These are phyloP conservation scores for Nannoperca australis DNA, from an alignment of 2,797 vertebrate genomes.

Conservation along the genomic window DNA sequence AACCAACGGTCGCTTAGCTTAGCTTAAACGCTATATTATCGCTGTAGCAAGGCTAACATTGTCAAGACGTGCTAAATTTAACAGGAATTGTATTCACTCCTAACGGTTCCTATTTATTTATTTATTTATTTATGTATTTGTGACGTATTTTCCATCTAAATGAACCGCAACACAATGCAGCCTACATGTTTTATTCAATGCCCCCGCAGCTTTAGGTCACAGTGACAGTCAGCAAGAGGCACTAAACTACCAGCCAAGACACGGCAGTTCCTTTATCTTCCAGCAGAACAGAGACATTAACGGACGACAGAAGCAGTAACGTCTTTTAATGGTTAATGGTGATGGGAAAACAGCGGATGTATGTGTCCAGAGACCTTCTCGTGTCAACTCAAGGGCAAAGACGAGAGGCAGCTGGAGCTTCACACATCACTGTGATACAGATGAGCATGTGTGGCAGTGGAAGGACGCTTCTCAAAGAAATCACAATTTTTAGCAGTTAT, in stretches of 20 bases:
- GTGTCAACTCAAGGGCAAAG: conserved; percentile 46
- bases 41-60: conserved; percentile 10
- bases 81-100: rapidly evolving
- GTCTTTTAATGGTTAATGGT: not conserved
- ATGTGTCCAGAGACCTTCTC: not conserved
- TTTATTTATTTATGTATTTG: too few species aligned
- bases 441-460: too few species aligned
- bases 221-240: conserved; percentile 26
- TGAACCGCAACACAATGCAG: too few species aligned
- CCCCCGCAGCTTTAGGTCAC: not conserved
- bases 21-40: not conserved
- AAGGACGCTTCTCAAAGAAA: not conserved
- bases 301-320: rapidly evolving
- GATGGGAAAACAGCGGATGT: too few species aligned
- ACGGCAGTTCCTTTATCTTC: conserved; percentile 23
- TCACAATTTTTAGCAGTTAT: not conserved
- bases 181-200: not conserved
- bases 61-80: not conserved
- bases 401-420: conserved; percentile 8
- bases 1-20: conserved; percentile 26
- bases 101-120: not conserved
- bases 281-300: not conserved
- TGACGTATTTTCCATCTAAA: too few species aligned
- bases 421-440: too few species aligned
- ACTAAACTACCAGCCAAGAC: conserved; percentile 7